Evolutionary conservation across 2,888 invertebrate genomes (phyloP).

Genomic region (Diloba caeruleocephala): DNA sequence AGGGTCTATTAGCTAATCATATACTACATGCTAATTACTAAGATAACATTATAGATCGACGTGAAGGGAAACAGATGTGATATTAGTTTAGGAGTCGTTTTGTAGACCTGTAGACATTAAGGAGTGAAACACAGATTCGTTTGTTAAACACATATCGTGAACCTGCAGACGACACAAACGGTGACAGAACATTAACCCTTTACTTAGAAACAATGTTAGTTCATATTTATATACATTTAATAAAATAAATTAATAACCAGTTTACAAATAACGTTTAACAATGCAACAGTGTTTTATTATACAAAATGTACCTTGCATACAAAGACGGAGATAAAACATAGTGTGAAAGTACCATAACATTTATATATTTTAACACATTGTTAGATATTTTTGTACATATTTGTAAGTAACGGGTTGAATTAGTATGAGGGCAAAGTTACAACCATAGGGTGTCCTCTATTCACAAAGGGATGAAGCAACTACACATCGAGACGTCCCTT

Average conservation of each 20-base stretch:
- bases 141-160: constrained; percentile 49
- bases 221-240: not conserved
- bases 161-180: constrained; percentile 41
- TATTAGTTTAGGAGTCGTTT: constrained; percentile 47
- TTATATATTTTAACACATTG: not conserved
- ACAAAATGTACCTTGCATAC: not conserved
- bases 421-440: constrained; percentile 50
- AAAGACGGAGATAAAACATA: not conserved
- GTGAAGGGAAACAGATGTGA: constrained; percentile 31
- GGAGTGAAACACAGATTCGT: constrained; percentile 39
- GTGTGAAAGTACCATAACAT: too few relatives aligned
- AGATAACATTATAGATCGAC: constrained; percentile 18
- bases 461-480: constrained; percentile 55
- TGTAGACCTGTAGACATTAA: constrained; percentile 48
- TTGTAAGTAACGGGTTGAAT: constrained; percentile 50
- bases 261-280: too few relatives aligned
- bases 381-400: constrained; percentile 8
- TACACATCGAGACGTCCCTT: constrained; percentile 57
- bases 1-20: constrained; percentile 28
- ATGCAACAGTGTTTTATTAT: too few relatives aligned
- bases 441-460: constrained; percentile 50
- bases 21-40: constrained; percentile 47
- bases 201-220: constrained; percentile 44
- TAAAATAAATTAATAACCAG: too few relatives aligned
- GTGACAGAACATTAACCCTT: constrained; percentile 33